phyloP scores from a whole-genome alignment of 1,140 invertebrate genomes.

The Lasioglossum baleicum region DNA sequence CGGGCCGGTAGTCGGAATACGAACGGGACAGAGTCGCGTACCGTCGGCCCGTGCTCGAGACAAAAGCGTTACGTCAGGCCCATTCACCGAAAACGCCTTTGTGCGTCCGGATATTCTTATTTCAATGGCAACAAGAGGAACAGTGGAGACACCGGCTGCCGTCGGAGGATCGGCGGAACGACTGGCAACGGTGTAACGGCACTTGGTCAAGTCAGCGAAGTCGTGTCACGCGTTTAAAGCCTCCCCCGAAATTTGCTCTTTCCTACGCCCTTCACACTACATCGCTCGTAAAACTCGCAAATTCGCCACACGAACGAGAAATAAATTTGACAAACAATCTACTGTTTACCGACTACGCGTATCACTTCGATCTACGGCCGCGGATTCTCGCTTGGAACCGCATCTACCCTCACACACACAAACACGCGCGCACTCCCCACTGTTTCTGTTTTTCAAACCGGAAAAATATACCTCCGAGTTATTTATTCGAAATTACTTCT shows the following conservation, averaged over 20 bases:
- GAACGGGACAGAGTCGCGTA: constrained; percentile 43
- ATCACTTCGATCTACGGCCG: neutral
- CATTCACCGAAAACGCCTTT: constrained; percentile 57
- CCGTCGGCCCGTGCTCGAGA: constrained; percentile 43
- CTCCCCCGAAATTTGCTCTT: neutral
- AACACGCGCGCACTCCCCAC: too few species aligned
- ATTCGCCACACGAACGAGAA: neutral
- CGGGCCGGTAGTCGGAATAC: constrained; percentile 32
- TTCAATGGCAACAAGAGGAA: constrained; percentile 45
- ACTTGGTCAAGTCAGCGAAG: constrained; percentile 50
- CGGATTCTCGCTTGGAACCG: neutral
- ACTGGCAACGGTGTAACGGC: constrained; percentile 15
- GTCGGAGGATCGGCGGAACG: constrained; percentile 14
- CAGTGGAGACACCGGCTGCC: constrained; percentile 13
- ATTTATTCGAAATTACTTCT: constrained; percentile 13
- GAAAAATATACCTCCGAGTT: neutral
- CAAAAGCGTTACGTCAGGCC: constrained; percentile 62
- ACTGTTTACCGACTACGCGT: neutral
- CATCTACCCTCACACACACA: neutral
- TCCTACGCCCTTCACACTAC: too few species aligned
- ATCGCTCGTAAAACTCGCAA: too few species aligned
- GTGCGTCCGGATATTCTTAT: constrained; percentile 56
- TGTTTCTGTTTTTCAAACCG: neutral
- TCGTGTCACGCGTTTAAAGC: constrained; percentile 48
- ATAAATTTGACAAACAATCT: neutral